phyloP scores from a whole-genome alignment of 1,140 invertebrate species.

The Gryllus bimaculatus region DNA sequence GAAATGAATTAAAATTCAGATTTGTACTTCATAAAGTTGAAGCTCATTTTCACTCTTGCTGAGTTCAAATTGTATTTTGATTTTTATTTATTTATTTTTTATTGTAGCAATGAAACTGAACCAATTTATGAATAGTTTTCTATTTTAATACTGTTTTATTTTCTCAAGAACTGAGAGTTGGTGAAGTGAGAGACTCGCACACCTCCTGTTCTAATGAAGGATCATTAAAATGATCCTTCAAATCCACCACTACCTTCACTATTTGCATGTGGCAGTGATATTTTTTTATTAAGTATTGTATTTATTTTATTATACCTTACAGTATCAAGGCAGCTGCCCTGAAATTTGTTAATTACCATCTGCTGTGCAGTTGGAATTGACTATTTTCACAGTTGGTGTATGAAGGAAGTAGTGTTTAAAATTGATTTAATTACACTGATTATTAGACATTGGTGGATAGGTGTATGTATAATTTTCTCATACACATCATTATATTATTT shows the following conservation, averaged over 20 bases:
- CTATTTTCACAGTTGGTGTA: not conserved
- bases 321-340: not conserved
- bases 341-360: not conserved
- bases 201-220: not conserved
- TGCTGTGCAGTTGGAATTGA: not conserved
- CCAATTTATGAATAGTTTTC: no score
- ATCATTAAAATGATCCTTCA: not conserved
- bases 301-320: conserved; percentile 6
- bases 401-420: not conserved
- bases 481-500: not conserved
- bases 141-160: no score
- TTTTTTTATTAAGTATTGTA: not conserved
- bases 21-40: no score
- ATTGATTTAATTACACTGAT: not conserved
- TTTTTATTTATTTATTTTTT: no score
- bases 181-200: not conserved
- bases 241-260: not conserved
- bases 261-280: not conserved
- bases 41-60: no score
- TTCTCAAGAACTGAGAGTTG: no score
- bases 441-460: not conserved
- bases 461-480: not conserved
- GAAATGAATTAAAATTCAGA: no score
- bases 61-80: no score
- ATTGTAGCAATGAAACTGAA: no score